These are phyloP conservation scores for Poecilia latipinna DNA, from an alignment of 2,113 vertebrate species.

Conservation along the genomic window DNA sequence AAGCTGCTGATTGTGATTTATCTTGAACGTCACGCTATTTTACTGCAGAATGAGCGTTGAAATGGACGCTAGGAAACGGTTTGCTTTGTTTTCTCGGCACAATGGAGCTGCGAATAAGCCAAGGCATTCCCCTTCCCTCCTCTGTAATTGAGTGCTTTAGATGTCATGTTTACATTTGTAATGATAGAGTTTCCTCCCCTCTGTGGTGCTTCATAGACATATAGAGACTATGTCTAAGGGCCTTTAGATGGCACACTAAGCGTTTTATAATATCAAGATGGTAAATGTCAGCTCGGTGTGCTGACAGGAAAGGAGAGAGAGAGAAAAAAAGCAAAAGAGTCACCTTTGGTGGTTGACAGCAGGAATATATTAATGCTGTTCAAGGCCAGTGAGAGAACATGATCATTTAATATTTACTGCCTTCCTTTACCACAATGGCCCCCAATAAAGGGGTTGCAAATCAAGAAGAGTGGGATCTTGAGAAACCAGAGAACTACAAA, in stretches of 20 bases:
- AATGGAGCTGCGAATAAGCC: conserved; percentile 5
- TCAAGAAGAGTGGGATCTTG: too few relatives aligned
- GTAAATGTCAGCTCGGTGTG: neutral
- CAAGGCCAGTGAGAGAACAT: neutral
- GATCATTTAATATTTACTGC: neutral
- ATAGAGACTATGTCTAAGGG: conserved; percentile 13
- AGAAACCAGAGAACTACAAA: too few relatives aligned
- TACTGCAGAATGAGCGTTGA: conserved; percentile 7
- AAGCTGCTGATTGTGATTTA: conserved; percentile 34
- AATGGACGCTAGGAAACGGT: conserved; percentile 26
- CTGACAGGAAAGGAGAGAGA: neutral
- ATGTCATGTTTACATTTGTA: conserved; percentile 49
- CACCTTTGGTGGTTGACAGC: neutral
- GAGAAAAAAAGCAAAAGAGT: neutral
- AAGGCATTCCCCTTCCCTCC: conserved; percentile 30
- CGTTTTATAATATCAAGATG: conserved; percentile 5
- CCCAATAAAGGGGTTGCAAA: too few relatives aligned
- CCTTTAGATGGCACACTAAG: neutral
- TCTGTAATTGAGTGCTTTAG: conserved; percentile 23
- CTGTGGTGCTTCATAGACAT: conserved; percentile 1
- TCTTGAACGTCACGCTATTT: conserved; percentile 39
- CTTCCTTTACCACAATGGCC: too few relatives aligned
- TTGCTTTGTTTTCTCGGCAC: conserved; percentile 26
- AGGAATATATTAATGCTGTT: neutral
- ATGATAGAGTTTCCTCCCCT: conserved; percentile 9